Base-by-base conservation (phyloP, 2,113 vertebrate species). In the Fukomys damarensis region DNA sequence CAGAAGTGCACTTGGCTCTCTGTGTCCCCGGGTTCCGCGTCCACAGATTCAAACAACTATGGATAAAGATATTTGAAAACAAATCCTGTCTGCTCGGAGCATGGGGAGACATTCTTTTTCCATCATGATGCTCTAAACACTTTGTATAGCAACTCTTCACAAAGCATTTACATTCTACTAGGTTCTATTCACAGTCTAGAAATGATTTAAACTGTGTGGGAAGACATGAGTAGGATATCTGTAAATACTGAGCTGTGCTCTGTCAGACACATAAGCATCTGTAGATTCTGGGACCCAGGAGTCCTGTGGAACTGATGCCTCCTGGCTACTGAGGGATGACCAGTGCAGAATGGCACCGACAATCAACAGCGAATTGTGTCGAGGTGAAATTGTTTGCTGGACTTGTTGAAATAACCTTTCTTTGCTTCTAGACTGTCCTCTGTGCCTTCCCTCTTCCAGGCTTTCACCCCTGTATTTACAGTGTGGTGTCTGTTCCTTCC, bases 361-460 rank as follows among this genome's bases (percentile, higher is more conserved):
- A 0, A n/a, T n/a, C n/a, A n/a, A 0, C 46, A 26, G 10, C 3
- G 46, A 28, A 56, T 7, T 58, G 12, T 35, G 22, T 19, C 49
- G 17, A n/a, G 22, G 8, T 41, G 11, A 80, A 65, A 11, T 7
- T 20, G 4, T 49, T 66, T 63, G 38, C 28, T 17, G 10, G 9
- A 26, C 11, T 3, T 5, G 11, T 0, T 24, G 3, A 8, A 72
- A 14, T 24, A 22, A 41, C 0, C 3, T 3, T 35, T 7, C 6
- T 66, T 59, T 81, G 14, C 3, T 52, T 91, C 20, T 10, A 9
- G 17, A 2, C 28, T 32, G n/a, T 28, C 20, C 3, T 76, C n/a
- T 24, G 7, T 20, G 38, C n/a, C 26, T 1, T 54, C 24, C 13
- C 3, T 0, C 4, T 49, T 66, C 11, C 1, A 38, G 2, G 59